phyloP scores from a whole-genome alignment of 2,888 invertebrate species.

The Deilephila elpenor region DNA sequence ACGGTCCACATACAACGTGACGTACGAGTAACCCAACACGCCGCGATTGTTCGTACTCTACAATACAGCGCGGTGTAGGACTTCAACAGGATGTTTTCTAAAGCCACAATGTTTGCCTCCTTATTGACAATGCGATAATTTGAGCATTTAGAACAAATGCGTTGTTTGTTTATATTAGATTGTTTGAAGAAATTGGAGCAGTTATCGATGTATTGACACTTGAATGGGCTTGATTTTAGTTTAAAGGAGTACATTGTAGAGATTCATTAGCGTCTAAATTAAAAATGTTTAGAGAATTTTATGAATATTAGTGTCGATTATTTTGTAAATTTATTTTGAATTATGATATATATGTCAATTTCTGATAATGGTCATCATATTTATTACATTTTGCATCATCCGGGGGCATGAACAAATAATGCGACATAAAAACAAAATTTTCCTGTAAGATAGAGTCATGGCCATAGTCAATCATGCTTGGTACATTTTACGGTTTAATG shows the following conservation, averaged over 20 bases:
- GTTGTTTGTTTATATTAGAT: background rate
- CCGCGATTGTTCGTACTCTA: slow-evolving; percentile 36
- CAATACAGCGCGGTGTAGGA: slow-evolving; percentile 35
- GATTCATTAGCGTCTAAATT: too few relatives aligned
- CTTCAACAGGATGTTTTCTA: slow-evolving; percentile 29
- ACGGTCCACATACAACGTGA: slow-evolving; percentile 51
- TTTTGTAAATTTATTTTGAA: too few relatives aligned
- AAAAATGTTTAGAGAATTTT: too few relatives aligned
- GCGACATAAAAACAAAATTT: too few relatives aligned
- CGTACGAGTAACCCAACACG: slow-evolving; percentile 53
- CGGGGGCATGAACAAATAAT: too few relatives aligned
- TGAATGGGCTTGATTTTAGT: too few relatives aligned
- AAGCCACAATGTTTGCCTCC: slow-evolving; percentile 7
- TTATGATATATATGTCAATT: too few relatives aligned
- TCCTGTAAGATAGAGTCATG: background rate
- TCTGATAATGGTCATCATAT: too few relatives aligned
- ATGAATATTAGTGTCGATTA: too few relatives aligned
- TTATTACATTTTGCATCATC: too few relatives aligned
- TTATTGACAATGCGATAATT: slow-evolving; percentile 21
- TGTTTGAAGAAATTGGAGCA: slow-evolving; percentile 19
- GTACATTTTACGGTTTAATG: background rate
- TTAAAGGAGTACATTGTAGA: too few relatives aligned
- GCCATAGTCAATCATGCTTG: background rate
- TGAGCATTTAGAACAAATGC: slow-evolving; percentile 12
- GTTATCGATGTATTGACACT: background rate